phyloP scores from a whole-genome alignment of 2,888 invertebrate genomes.

The Mimas tiliae region DNA sequence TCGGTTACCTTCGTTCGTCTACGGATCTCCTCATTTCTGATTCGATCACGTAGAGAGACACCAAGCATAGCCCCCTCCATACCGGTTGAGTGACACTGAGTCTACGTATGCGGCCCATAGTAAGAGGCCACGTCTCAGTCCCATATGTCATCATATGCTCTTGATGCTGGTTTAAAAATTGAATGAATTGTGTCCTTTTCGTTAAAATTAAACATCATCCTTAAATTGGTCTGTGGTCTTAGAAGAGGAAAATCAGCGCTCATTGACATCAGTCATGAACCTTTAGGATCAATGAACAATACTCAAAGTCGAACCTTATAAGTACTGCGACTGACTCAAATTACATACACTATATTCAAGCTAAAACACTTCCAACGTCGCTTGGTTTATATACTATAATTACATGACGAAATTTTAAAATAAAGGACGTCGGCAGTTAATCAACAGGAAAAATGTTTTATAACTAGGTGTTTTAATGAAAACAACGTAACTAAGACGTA shows the following conservation, averaged over 20 bases:
- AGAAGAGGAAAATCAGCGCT: neutral
- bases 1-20: too few species aligned
- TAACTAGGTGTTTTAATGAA: neutral
- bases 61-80: too few species aligned
- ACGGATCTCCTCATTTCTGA: too few species aligned
- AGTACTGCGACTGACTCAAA: neutral
- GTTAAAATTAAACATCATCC: too few species aligned
- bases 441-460: constrained; percentile 20
- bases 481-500: neutral
- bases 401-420: neutral
- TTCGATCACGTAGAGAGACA: too few species aligned
- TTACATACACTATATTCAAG: neutral
- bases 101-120: too few species aligned
- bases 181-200: too few species aligned
- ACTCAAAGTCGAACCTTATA: constrained; percentile 14
- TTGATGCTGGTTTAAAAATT: too few species aligned
- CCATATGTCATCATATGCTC: too few species aligned
- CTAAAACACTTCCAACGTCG: neutral
- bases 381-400: neutral
- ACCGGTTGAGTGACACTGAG: too few species aligned
- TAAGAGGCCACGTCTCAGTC: too few species aligned
- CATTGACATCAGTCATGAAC: constrained; percentile 9
- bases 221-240: neutral
- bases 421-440: neutral
- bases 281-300: constrained; percentile 18